Evolutionary conservation across 1,140 invertebrate species (phyloP), one percentile per base, ranked within the genome.

Genomic region (Pogonognathellus flavescens): DNA sequence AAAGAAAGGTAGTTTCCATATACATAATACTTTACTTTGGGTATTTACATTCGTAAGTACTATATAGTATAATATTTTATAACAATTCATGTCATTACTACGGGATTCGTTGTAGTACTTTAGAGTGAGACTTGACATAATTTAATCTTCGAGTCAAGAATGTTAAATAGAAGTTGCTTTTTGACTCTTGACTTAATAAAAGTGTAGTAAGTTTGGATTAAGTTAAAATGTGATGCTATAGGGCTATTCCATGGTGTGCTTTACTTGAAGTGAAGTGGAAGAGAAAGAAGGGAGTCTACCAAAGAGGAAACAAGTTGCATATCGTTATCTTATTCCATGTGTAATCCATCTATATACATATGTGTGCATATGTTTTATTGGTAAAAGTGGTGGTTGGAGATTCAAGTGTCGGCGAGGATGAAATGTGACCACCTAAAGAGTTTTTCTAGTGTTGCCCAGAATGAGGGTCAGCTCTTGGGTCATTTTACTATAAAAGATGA

Each of bases 351-450:
- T n/a, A 57, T 57, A 57, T n/a, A 57, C 10, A 57, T 41, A 41
- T 41, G 31, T 41, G 11, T 18, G 41, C 41, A 31, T 76, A 76
- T 50, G 70, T 76, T 76, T 76, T 76, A 76, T 76, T 76, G 70
- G 49, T 76, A 76, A 76, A 76, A 50, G 31, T 76, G 31, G 70
- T 50, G 70, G 41, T 76, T 84, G 66, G 70, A 66, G 80, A 85
- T 81, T 81, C 84, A 85, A 85, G 84, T 85, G 80, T 59, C 76
- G 76, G 84, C 57, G 16, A 49, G 57, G 76, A 85, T 85, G 84
- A 85, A 85, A 81, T 81, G 84, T 81, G 84, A 85, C 84, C 84
- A 85, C 84, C 84, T 85, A 85, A 85, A 85, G 84, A 81, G 84
- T 66, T 82, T 52, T 80, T 72, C 84, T 72, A 84, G 84, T 84